Evolutionary conservation across 2,888 invertebrate genomes (phyloP).

Genomic region (Yponomeuta plumbellus): DNA sequence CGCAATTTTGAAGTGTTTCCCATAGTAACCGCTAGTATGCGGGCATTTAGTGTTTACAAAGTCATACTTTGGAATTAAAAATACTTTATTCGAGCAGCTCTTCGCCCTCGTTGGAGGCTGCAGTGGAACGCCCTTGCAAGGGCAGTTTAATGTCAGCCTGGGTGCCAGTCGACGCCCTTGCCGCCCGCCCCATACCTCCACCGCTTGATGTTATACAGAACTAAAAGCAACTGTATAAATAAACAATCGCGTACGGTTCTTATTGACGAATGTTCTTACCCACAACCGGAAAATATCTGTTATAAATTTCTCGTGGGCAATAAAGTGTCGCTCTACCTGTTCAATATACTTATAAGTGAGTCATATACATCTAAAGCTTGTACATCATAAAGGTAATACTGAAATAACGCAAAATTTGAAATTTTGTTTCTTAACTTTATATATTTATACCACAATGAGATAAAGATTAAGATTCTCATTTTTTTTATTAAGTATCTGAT

Average conservation of each 20-base stretch:
- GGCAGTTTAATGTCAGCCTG: slow-evolving; percentile 67
- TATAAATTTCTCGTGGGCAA: no score
- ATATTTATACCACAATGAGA: no score
- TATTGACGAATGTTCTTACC: slow-evolving; percentile 11
- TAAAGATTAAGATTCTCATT: no score
- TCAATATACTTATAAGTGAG: no score
- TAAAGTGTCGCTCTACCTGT: no score
- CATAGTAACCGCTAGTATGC: background rate
- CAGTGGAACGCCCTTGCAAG: slow-evolving; percentile 68
- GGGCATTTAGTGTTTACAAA: background rate
- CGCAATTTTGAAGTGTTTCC: no score
- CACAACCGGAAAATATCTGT: background rate
- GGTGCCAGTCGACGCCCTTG: slow-evolving; percentile 68
- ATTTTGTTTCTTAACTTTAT: no score
- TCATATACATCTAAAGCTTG: no score
- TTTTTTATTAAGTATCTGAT: no score
- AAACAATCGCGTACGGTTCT: slow-evolving; percentile 35
- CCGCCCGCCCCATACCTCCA: slow-evolving; percentile 36
- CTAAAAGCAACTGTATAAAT: slow-evolving; percentile 42
- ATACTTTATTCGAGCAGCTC: background rate
- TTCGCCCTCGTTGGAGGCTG: slow-evolving; percentile 31
- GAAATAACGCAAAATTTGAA: no score
- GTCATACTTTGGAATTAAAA: background rate
- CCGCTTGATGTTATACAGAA: slow-evolving; percentile 15
- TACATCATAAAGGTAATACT: no score